A percentile compares a stretch with the other conserved stretches of the same genome.
phyloP scores from a whole-genome alignment of 2,888 invertebrate genomes.

The Macroteleia sp. region DNA sequence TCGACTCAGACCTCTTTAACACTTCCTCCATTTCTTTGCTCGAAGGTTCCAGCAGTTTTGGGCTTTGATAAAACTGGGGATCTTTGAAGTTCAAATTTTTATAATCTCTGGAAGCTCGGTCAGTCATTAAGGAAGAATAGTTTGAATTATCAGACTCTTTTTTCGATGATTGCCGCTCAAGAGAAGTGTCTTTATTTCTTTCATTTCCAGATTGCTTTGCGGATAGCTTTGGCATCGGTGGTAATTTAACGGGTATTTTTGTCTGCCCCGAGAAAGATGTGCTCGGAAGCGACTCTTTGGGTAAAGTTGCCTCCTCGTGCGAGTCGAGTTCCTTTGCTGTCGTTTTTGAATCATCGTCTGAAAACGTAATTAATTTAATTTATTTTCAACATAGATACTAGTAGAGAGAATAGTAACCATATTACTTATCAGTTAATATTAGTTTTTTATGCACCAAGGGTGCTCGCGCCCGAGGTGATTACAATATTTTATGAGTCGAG shows the following conservation, averaged over 20 bases:
- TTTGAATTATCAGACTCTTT: slow-evolving; percentile 67
- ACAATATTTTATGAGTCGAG: no score
- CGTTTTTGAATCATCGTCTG: slow-evolving; percentile 84
- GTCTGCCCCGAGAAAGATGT: slow-evolving; percentile 70
- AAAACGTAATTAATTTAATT: no score
- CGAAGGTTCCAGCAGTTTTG: slow-evolving; percentile 72
- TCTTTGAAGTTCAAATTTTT: slow-evolving; percentile 80
- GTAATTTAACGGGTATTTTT: slow-evolving; percentile 78
- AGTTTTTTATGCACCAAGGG: no score
- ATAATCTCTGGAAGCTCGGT: slow-evolving; percentile 79
- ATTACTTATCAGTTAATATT: no score
- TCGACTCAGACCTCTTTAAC: slow-evolving; percentile 84
- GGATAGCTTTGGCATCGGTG: slow-evolving; percentile 72
- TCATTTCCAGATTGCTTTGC: slow-evolving; percentile 62
- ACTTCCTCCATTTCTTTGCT: slow-evolving; percentile 79
- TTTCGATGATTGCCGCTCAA: slow-evolving; percentile 50
- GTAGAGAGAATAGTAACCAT: no score
- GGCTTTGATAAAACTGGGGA: slow-evolving; percentile 80
- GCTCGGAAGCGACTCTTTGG: slow-evolving; percentile 69
- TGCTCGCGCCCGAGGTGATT: no score
- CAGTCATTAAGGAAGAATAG: slow-evolving; percentile 69
- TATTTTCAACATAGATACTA: no score
- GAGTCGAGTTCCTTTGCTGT: slow-evolving; percentile 81
- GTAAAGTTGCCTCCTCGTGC: slow-evolving; percentile 75
- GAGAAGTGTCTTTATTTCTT: slow-evolving; percentile 65